Conservation (phyloP, 1,140 invertebrate genomes). For the Lepidurus arcticus region DNA sequence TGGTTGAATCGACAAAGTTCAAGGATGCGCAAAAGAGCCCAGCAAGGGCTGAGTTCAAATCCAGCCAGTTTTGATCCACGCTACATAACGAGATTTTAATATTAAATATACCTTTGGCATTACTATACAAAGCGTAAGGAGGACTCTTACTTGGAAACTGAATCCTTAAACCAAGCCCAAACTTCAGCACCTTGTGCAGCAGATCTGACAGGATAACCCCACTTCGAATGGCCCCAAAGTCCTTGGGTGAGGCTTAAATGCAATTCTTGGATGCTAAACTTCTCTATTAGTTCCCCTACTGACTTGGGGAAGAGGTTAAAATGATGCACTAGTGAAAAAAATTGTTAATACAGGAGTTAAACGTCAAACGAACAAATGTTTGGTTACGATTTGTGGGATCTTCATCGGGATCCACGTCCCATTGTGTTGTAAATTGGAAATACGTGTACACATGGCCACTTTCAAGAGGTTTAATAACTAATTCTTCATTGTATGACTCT, state of each 20-base stretch:
- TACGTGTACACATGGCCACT: constrained; percentile 73
- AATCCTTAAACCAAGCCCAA: constrained; percentile 78
- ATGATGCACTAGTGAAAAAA: constrained; percentile 61
- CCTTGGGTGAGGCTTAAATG: constrained; percentile 88
- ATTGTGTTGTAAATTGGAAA: constrained; percentile 77
- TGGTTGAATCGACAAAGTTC: constrained; percentile 88
- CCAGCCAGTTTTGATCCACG: constrained; percentile 77
- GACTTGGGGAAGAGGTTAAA: constrained; percentile 83
- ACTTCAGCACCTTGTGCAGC: constrained; percentile 88
- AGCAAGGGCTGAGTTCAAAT: constrained; percentile 79
- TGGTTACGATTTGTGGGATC: constrained; percentile 38
- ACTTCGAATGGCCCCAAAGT: constrained; percentile 83
- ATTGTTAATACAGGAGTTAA: constrained; percentile 22
- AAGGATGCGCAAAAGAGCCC: constrained; percentile 92
- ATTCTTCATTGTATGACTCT: constrained; percentile 71
- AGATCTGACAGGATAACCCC: constrained; percentile 83
- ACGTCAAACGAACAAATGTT: constrained; percentile 10
- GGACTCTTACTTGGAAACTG: constrained; percentile 47
- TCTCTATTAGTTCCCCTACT: constrained; percentile 79
- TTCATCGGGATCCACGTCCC: constrained; percentile 50
- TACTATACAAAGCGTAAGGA: background rate
- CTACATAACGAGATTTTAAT: constrained; percentile 39
- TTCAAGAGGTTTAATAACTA: constrained; percentile 68
- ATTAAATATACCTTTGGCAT: background rate
- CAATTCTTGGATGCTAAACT: constrained; percentile 79